Evolutionary conservation across 2,113 vertebrate genomes (phyloP).

Genomic region (Cynopterus brachyotis): DNA sequence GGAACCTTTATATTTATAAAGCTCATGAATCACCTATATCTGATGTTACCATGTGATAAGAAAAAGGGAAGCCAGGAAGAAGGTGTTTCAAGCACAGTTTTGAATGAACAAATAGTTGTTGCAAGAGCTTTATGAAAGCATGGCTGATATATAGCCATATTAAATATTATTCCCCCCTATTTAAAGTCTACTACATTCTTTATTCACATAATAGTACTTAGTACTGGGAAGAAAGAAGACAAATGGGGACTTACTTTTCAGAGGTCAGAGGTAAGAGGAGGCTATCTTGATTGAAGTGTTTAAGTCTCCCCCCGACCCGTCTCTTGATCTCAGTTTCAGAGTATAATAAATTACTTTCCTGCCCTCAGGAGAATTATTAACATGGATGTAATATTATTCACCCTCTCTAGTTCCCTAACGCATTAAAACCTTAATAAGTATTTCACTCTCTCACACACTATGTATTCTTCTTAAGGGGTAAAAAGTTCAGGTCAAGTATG

Average conservation of each 20-base stretch:
- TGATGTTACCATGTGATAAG: background rate
- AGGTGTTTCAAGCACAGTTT: background rate
- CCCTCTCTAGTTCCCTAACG: background rate
- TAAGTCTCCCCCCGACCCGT: background rate
- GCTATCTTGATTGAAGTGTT: background rate
- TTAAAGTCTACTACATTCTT: background rate
- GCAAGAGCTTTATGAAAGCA: background rate
- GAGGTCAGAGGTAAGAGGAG: background rate
- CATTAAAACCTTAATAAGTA: background rate
- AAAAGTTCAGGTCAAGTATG: background rate
- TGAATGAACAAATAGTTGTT: constrained; percentile 37
- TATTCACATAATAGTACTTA: constrained; percentile 15
- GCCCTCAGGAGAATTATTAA: constrained; percentile 6
- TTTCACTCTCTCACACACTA: background rate
- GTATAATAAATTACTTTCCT: background rate
- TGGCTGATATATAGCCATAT: background rate
- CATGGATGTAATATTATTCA: background rate
- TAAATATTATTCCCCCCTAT: constrained; percentile 2
- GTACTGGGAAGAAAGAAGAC: constrained; percentile 14
- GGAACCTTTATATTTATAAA: background rate
- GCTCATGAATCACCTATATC: background rate
- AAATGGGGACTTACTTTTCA: constrained; percentile 11
- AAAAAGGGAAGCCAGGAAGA: background rate
- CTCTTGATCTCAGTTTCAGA: background rate
- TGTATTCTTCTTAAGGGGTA: background rate